These are phyloP conservation scores for Drosophila lacicola DNA, from an alignment of 2,888 invertebrate genomes.

Conservation along the genomic window DNA sequence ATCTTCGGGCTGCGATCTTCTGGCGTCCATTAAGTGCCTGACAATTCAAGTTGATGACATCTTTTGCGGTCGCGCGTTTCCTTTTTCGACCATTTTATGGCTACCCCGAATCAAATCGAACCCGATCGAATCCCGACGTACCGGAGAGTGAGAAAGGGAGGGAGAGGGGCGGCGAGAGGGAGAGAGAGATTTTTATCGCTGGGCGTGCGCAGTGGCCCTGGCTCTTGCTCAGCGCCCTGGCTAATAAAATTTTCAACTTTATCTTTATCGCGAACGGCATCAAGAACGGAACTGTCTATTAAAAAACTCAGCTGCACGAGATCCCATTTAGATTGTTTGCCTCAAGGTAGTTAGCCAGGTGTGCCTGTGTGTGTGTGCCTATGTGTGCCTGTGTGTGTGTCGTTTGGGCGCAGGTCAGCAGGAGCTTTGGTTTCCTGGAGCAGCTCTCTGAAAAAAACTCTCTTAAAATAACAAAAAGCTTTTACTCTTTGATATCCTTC, in stretches of 20 bases:
- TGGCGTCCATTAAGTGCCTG: conserved; percentile 53
- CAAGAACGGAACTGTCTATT: conserved; percentile 77
- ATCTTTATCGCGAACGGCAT: conserved; percentile 65
- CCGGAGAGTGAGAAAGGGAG: not conserved
- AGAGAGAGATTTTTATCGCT: conserved; percentile 57
- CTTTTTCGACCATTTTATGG: conserved; percentile 56
- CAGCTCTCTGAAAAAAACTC: too few species aligned
- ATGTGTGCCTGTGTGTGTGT: not conserved
- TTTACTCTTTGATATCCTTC: too few species aligned
- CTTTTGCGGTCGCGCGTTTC: conserved; percentile 64
- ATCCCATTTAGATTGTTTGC: conserved; percentile 41
- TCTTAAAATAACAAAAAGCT: too few species aligned
- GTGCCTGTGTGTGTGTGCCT: not conserved
- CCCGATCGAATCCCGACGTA: conserved; percentile 4
- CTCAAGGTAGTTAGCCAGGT: not conserved
- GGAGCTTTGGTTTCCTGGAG: not conserved
- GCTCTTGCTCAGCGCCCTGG: conserved; percentile 3
- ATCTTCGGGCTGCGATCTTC: not conserved
- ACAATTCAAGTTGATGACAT: conserved; percentile 78
- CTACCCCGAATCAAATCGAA: conserved; percentile 5
- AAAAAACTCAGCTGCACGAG: conserved; percentile 38
- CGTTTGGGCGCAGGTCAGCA: too few species aligned
- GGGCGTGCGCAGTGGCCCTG: conserved; percentile 45
- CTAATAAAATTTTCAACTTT: conserved; percentile 72
- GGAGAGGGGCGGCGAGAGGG: too few species aligned